Percentiles rank a stretch among this genome's conserved stretches.
Conservation (phyloP, 2,113 vertebrate genomes). For the Ondatra zibethicus region DNA sequence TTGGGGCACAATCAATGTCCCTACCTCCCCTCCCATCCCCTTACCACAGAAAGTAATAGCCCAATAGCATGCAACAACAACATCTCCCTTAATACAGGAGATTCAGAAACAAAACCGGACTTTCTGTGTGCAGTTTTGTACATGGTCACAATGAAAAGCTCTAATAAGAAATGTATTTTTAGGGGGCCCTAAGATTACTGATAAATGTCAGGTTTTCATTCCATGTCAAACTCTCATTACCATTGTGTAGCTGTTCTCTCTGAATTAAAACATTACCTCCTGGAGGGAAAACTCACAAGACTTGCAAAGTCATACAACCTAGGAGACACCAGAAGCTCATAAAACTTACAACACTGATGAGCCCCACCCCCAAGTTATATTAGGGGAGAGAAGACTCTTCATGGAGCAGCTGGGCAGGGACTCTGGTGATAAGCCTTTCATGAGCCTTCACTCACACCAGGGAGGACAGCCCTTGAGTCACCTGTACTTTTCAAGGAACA, state of each 20-base stretch:
- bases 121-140: constrained; percentile 14
- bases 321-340: not conserved
- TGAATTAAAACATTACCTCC: not conserved
- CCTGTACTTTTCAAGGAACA: not conserved
- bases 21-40: not conserved
- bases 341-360: not conserved
- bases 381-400: no score
- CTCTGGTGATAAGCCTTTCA: not conserved
- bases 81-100: constrained; percentile 28
- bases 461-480: not conserved
- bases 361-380: no score
- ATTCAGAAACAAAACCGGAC: constrained; percentile 46
- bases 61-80: constrained; percentile 2
- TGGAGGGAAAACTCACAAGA: not conserved
- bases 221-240: constrained; percentile 34
- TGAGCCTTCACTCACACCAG: not conserved
- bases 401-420: not conserved
- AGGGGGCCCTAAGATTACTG: constrained; percentile 38
- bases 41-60: not conserved
- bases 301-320: not conserved
- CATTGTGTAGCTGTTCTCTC: not conserved
- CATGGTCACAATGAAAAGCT: constrained; percentile 36
- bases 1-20: not conserved
- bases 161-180: constrained; percentile 34
- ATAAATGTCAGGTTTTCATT: constrained; percentile 3